Evolutionary conservation across 2,113 vertebrate species (phyloP), one percentile per base, ranked within the genome.

Genomic region (Zosterops hypoxanthus): DNA sequence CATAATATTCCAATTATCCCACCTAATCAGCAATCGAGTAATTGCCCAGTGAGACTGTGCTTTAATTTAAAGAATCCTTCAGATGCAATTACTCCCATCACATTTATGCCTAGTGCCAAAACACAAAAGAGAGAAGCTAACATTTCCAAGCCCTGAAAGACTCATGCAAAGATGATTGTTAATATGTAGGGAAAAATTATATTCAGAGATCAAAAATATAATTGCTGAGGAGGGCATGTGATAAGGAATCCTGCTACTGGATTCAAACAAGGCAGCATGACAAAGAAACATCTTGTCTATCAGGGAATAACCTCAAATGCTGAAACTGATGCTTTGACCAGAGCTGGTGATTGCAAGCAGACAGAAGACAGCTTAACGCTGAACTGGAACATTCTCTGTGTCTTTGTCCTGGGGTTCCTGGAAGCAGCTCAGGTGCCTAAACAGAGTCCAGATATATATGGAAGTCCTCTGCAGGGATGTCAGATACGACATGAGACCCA

Each of bases 21-120:
- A 0, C 24, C 29, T 84, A 36, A 59, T 4, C 16, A 3, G 5
- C 2, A 4, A 61, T n/a, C 0, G 0, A 21, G 25, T 53, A 92
- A 25, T 15, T 80, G 8, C 28, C 36, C 41, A 76, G 47, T 29
- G 34, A 25, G 41, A 57, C 14, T 49, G 9, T 68, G 28, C 5
- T 92, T 85, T 72, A 59, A 42, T 78, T 91, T 71, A 72, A 88
- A 61, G 33, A 68, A 60, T 64, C 31, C 49, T 83, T 86, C 49
- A 47, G 25, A 23, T 82, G 14, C 19, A 68, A 47, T 82, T n/a
- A 68, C 9, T 76, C 10, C 26, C 13, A 77, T 66, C 12, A 59
- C 14, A n/a, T 86, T 61, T 81, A 41, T 57, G 26, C 33, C 47
- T 81, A 66, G 15, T 72, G 36, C 46, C 12, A 50, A 65, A 77